Percentiles rank a stretch among this genome's conserved stretches.
phyloP scores from a whole-genome alignment of 1,140 invertebrate species.

The Drosophila virilis region DNA sequence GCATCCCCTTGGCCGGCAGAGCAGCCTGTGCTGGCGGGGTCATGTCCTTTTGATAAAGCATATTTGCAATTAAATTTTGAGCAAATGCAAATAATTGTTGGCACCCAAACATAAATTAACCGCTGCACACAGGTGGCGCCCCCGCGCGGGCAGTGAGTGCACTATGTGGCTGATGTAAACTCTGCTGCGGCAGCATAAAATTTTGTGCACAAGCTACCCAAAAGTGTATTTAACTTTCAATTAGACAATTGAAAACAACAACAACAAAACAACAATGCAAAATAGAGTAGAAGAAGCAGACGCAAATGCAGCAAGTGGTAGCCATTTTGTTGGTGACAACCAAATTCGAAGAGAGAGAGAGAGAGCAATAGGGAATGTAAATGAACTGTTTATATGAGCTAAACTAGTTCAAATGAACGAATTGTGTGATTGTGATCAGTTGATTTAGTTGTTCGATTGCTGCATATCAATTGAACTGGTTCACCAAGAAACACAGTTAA shows the following conservation, averaged over 20 bases:
- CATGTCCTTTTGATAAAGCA: not conserved
- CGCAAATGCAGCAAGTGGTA: not conserved
- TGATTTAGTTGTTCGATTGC: too few relatives aligned
- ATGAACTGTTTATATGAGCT: not conserved
- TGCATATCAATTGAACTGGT: not conserved
- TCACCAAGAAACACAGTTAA: not conserved
- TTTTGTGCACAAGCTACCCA: constrained; percentile 67
- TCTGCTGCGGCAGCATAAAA: constrained; percentile 72
- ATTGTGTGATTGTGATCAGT: not conserved
- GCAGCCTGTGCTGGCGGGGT: not conserved
- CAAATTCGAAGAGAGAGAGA: too few relatives aligned
- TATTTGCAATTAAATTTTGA: constrained; percentile 40
- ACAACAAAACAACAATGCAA: constrained; percentile 16
- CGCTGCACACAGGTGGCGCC: not conserved
- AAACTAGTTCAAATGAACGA: not conserved
- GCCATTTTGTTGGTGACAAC: not conserved
- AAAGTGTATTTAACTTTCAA: constrained; percentile 77
- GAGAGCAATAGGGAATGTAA: not conserved
- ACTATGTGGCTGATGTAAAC: constrained; percentile 16
- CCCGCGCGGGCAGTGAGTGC: not conserved
- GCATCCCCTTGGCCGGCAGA: not conserved
- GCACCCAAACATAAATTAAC: constrained; percentile 28
- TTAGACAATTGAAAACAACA: constrained; percentile 74
- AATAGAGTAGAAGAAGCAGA: not conserved
- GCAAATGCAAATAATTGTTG: constrained; percentile 39